Conservation (phyloP, 2,113 vertebrate species). For the Callipepla squamata region DNA sequence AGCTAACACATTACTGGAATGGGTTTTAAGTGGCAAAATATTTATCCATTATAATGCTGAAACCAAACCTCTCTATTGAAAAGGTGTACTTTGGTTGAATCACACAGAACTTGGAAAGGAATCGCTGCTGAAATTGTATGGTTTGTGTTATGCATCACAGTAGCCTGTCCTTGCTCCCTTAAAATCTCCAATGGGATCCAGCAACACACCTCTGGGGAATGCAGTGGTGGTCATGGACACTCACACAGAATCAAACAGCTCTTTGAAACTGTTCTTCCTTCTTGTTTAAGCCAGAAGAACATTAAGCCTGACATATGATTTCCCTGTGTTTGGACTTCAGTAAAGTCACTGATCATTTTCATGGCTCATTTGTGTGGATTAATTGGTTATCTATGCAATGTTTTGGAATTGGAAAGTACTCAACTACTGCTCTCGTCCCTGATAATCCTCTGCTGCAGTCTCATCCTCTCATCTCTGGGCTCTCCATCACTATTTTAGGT, state of each 20-base stretch:
- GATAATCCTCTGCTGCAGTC: neutral
- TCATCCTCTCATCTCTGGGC: neutral
- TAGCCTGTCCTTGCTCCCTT: neutral
- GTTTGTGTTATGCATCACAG: rapidly evolving
- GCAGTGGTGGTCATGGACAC: neutral
- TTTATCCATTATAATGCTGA: neutral
- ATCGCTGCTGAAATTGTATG: neutral
- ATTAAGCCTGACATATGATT: neutral
- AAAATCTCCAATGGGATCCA: neutral
- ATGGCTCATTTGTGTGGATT: conserved; percentile 50
- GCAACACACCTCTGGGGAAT: neutral
- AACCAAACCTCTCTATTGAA: neutral
- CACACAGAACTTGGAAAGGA: neutral
- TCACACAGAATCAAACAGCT: neutral
- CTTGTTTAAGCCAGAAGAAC: neutral
- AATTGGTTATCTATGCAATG: conserved; percentile 35
- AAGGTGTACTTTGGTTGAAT: neutral
- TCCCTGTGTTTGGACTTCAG: conserved; percentile 27
- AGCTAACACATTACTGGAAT: neutral
- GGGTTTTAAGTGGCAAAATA: neutral
- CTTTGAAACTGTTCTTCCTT: neutral
- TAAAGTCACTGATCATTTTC: conserved; percentile 46
- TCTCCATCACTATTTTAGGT: conserved; percentile 38
- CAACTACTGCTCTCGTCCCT: neutral
- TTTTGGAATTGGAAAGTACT: conserved; percentile 29